Base-by-base conservation (phyloP, 2,113 vertebrate species). In the Corythornis madagascariensis region DNA sequence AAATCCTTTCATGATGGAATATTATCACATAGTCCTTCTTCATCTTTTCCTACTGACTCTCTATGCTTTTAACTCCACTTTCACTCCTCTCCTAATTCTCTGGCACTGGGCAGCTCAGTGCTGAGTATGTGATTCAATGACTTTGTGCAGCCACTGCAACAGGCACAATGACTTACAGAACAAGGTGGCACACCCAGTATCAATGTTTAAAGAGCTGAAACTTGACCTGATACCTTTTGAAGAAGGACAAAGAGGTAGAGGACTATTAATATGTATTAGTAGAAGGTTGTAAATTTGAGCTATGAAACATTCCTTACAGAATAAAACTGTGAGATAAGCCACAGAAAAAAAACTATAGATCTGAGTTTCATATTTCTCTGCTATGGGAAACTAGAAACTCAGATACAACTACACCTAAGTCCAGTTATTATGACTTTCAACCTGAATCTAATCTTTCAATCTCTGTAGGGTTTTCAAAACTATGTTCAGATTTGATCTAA, bases 131-230 rank as follows among this genome's bases (percentile, higher is more conserved):
- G 22, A 83, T 88, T 55, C 88, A 88, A 8, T 45, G 94, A 88
- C 53, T 72, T n/a, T 13, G 42, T 43, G 66, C 28, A n/a, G 83
- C 0, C 2, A 92, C 93, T 6, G 2, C 93, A 94, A 96, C 94
- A 89, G 5, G 31, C 82, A 77, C 26, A 35, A 56, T 75, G 94
- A 93, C 71, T 90, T 94, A 95, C 74, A 65, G 90, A 93, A 85
- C 83, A 86, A 78, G 66, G 82, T 1, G 60, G 50, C 94, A 82
- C 79, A 18, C 90, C 90, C 94, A 88, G 70, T 52, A 80, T 89
- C 83, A 75, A 7, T 79, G 73, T 85, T 88, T 89, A 60, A 89
- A 92, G 75, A 94, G 69, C 60, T 83, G 53, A 85, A 92, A 77
- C 17, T 13, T 65, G 77, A 93, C 94, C 79, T 84, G 81, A 84